Evolutionary conservation across 2,888 invertebrate genomes (phyloP).

Genomic region (Anticlea derivata): DNA sequence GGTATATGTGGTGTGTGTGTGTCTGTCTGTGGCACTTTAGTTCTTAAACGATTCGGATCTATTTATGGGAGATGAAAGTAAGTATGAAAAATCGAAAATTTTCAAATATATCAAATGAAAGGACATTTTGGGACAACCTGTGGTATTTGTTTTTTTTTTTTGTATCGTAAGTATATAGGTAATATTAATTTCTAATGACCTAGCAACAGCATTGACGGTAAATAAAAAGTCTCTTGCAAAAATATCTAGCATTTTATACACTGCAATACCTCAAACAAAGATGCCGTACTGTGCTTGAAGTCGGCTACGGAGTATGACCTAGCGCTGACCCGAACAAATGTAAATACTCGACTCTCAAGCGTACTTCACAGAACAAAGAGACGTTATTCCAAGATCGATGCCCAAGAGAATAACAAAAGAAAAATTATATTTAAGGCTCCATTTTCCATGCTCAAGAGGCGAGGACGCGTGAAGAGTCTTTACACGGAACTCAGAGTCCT

Average conservation of each 20-base stretch:
- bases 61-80: no score
- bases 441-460: conserved; percentile 41
- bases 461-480: conserved; percentile 65
- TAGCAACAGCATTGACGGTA: background rate
- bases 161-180: no score
- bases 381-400: conserved; percentile 29
- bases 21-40: no score
- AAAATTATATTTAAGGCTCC: conserved; percentile 68
- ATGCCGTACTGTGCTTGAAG: background rate
- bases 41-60: no score
- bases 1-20: no score
- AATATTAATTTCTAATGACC: no score
- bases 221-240: no score
- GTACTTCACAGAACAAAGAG: conserved; percentile 25
- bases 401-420: conserved; percentile 45
- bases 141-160: no score
- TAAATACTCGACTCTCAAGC: conserved; percentile 16
- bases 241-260: no score
- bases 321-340: conserved; percentile 3
- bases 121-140: no score
- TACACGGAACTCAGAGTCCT: conserved; percentile 35
- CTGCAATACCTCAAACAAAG: background rate
- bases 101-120: no score
- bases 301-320: background rate
- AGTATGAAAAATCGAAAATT: no score